A percentile compares a stretch with the other conserved stretches of the same genome.
These are phyloP conservation scores for Heteractis magnifica DNA, from an alignment of 92 coral and sea anemone species.

Conservation along the genomic window DNA sequence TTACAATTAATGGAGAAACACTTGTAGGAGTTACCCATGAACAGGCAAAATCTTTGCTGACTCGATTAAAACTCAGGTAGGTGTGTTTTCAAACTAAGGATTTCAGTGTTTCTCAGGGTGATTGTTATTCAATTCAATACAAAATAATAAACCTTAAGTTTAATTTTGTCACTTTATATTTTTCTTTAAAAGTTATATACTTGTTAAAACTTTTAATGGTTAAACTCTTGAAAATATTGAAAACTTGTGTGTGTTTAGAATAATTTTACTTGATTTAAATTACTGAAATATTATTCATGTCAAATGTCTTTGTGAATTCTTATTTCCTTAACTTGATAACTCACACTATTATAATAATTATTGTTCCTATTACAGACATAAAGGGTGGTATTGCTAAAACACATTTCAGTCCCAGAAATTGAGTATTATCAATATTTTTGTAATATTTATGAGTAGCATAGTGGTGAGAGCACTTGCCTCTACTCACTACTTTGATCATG, in stretches of 20 bases:
- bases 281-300: not conserved
- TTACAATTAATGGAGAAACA: constrained; percentile 85
- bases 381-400: not conserved
- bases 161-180: not conserved
- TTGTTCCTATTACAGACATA: not conserved
- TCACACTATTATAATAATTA: not conserved
- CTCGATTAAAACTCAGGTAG: constrained; percentile 84
- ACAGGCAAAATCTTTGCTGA: constrained; percentile 93
- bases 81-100: not conserved
- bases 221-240: not conserved
- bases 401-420: too few relatives aligned
- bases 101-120: not conserved
- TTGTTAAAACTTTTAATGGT: too few relatives aligned
- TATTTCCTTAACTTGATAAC: not conserved
- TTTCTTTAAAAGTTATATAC: too few relatives aligned
- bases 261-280: not conserved
- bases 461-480: too few relatives aligned
- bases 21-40: constrained; percentile 97
- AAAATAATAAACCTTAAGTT: not conserved
- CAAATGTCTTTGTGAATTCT: not conserved
- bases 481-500: too few relatives aligned
- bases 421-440: too few relatives aligned
- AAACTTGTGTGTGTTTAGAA: not conserved
- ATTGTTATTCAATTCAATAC: not conserved
- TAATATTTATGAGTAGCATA: too few relatives aligned